Conservation (phyloP, 2,113 vertebrate species). For the Aplodontia rufa region DNA sequence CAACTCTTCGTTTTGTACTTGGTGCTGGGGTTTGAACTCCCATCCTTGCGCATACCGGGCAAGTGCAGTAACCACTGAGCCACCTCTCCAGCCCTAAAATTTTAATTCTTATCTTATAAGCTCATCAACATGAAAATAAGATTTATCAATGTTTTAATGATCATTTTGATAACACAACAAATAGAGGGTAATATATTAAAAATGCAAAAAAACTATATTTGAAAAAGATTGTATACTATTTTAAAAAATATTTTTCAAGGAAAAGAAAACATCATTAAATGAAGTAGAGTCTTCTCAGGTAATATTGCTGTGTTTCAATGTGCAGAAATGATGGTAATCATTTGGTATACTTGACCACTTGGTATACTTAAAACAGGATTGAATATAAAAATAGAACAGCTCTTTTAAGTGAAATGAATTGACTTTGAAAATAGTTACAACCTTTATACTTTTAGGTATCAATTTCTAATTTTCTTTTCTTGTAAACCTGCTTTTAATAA, state of each 20-base stretch:
- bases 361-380: not conserved
- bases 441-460: not conserved
- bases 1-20: too few relatives aligned
- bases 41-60: too few relatives aligned
- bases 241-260: not conserved
- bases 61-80: too few relatives aligned
- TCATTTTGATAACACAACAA: not conserved
- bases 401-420: not conserved
- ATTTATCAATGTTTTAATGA: not conserved
- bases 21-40: too few relatives aligned
- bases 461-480: not conserved
- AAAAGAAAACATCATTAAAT: not conserved
- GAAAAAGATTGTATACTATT: not conserved
- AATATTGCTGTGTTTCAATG: not conserved
- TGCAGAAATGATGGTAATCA: not conserved
- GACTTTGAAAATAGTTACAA: not conserved
- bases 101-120: not conserved
- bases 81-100: too few relatives aligned
- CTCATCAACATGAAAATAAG: not conserved
- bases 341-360: too few relatives aligned
- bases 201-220: not conserved
- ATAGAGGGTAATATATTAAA: not conserved
- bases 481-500: not conserved
- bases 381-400: not conserved
- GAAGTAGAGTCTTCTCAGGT: not conserved